A percentile compares a stretch with the other conserved stretches of the same genome.
Conservation (phyloP, 2,888 invertebrate species). For the Bhutanitis thaidina region DNA sequence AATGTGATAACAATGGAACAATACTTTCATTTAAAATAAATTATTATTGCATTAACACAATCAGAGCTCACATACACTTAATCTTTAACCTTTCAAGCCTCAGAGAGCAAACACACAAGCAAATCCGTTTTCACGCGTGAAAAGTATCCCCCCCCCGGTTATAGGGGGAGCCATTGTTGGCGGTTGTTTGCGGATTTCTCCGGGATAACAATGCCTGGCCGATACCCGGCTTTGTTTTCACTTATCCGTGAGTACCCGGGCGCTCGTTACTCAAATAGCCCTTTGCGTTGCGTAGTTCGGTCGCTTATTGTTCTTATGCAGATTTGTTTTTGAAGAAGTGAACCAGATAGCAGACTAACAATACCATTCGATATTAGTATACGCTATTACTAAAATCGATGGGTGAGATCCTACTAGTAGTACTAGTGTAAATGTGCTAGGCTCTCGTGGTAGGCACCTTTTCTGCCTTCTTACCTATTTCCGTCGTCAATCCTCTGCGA, state of each 20-base stretch:
- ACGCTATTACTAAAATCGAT: not conserved
- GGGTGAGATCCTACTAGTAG: no score
- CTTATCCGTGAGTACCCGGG: conserved; percentile 44
- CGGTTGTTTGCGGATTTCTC: conserved; percentile 47
- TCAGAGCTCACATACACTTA: conserved; percentile 3
- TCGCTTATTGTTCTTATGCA: conserved; percentile 32
- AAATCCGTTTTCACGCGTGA: conserved; percentile 30
- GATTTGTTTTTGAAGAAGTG: conserved; percentile 26
- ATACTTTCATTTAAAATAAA: not conserved
- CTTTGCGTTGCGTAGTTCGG: conserved; percentile 26
- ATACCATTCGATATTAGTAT: conserved; percentile 9
- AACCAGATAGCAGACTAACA: conserved; percentile 15
- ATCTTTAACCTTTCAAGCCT: conserved; percentile 23
- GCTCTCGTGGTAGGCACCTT: no score
- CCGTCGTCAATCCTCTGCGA: no score
- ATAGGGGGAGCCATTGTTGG: conserved; percentile 32
- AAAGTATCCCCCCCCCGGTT: conserved; percentile 26
- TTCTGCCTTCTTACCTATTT: no score
- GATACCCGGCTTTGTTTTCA: conserved; percentile 40
- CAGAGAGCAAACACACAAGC: conserved; percentile 28
- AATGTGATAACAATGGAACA: no score
- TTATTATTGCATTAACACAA: conserved; percentile 6
- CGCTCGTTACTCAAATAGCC: conserved; percentile 53
- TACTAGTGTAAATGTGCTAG: no score
- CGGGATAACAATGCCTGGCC: conserved; percentile 53